These are phyloP conservation scores for Ommatoiulus sabulosus DNA, from an alignment of 2,888 invertebrate genomes.

Conservation along the genomic window DNA sequence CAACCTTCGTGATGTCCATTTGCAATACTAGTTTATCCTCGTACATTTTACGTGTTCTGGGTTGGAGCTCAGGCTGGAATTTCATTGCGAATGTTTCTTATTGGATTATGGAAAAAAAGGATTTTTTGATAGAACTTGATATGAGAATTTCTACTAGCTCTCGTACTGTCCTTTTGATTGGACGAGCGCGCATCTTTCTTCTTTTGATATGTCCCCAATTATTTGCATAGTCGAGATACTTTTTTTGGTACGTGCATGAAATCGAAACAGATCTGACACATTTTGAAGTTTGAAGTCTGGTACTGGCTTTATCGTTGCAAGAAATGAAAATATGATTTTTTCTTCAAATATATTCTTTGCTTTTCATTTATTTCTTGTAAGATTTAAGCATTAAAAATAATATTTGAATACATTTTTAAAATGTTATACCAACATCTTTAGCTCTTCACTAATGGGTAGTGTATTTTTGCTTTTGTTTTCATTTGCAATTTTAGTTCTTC, in stretches of 20 bases:
- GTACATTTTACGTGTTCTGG: constrained; percentile 5
- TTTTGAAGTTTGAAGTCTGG: too few species aligned
- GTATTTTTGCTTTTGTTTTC: too few species aligned
- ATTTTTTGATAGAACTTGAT: background rate
- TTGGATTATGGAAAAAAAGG: background rate
- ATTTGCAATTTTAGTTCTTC: too few species aligned
- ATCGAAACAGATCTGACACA: background rate
- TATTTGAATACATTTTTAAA: too few species aligned
- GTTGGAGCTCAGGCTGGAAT: background rate
- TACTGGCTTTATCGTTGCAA: too few species aligned
- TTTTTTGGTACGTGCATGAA: background rate
- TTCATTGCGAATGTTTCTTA: background rate
- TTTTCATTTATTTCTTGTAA: too few species aligned
- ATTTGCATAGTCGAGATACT: background rate
- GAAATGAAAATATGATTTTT: too few species aligned
- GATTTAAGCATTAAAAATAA: too few species aligned
- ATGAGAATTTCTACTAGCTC: constrained; percentile 21
- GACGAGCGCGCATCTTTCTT: background rate
- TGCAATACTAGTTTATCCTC: constrained; percentile 8
- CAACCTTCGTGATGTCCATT: background rate
- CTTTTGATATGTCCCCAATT: background rate
- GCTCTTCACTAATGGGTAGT: too few species aligned
- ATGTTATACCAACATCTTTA: too few species aligned
- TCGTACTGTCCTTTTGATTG: constrained; percentile 32
- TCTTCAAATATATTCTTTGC: too few species aligned